Base-by-base conservation (phyloP, 2,888 invertebrate species). In the Coenonympha glycerion region DNA sequence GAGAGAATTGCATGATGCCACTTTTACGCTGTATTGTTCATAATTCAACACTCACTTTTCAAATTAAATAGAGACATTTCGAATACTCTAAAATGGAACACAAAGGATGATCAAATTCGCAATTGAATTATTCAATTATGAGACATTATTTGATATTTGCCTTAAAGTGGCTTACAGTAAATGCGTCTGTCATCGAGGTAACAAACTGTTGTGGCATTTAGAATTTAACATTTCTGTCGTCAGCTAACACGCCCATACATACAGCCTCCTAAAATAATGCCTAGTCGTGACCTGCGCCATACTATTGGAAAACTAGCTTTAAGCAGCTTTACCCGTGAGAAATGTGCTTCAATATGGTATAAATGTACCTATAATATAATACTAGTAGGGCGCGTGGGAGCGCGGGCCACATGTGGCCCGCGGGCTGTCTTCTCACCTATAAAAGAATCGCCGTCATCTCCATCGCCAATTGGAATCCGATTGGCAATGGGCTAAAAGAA, bases 191-290 rank as follows among this genome's bases (percentile, higher is more conserved):
- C 53, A 41, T 47, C 50, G 36, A 47, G 19, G 24, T 40, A 47
- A 53, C 44, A 52, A 57, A 53, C 49, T 49, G 41, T 50, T 53
- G 41, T 59, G 60, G 55, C 60, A 59, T 60, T 60, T 56, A 50
- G 46, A 40, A 52, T 56, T 55, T 47, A 53, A 48, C 57, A 53
- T 57, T 56, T 46, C 41, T 48, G 57, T 59, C 59, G 55, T 9
- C 24, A 6, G 24, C 6, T 48, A 45, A 41, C 40, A 48, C 42
- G 9, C 46, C 31, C 44, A 33, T 30, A 47, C 44, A 33, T 30
- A 47, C 42, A 37, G 37, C 39, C 46, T 28, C 47, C 41, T 47
- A 49, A 44, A 49, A 45, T 49, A 47, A 37, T 39, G n/a, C n/a
- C n/a, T n/a, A 46, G 36, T 53, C 58, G 58, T 58, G 59, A 58